Evolutionary conservation across 2,797 vertebrate genomes (phyloP).

Genomic region (Spinus pinus): DNA sequence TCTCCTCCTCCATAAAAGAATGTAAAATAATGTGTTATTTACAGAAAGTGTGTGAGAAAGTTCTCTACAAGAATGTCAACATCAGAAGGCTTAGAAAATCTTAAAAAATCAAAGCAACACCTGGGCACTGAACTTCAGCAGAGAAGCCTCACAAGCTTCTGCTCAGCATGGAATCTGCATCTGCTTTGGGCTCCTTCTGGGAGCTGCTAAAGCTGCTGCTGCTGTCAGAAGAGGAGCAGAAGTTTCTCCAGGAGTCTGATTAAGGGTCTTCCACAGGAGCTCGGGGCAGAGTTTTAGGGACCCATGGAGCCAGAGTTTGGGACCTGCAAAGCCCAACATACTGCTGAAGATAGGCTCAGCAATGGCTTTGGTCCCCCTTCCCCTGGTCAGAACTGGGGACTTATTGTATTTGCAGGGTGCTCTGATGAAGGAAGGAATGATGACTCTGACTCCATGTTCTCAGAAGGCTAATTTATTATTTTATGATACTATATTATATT

Average conservation of each 20-base stretch:
- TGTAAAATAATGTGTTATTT: no score
- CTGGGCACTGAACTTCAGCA: background rate
- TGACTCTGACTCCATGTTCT: no score
- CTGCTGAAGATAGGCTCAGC: background rate
- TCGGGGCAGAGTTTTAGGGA: background rate
- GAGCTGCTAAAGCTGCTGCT: background rate
- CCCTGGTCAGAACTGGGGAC: background rate
- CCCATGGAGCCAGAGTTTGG: background rate
- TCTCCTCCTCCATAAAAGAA: no score
- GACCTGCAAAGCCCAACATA: background rate
- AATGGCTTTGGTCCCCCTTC: background rate
- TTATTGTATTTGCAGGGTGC: no score
- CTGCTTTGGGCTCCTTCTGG: background rate
- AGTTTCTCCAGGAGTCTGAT: accelerated
- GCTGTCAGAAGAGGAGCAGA: background rate
- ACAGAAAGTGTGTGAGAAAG: no score
- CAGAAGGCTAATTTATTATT: no score
- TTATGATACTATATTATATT: no score
- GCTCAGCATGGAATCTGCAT: background rate
- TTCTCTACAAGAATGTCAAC: no score
- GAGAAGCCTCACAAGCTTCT: background rate
- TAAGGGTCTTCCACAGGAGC: background rate
- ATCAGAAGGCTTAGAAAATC: no score
- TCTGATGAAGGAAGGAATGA: no score
- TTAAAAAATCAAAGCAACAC: no score